These are phyloP conservation scores for Holothuria glaberrima DNA, from an alignment of 35 echinoderm and acorn worm species.

Conservation along the genomic window DNA sequence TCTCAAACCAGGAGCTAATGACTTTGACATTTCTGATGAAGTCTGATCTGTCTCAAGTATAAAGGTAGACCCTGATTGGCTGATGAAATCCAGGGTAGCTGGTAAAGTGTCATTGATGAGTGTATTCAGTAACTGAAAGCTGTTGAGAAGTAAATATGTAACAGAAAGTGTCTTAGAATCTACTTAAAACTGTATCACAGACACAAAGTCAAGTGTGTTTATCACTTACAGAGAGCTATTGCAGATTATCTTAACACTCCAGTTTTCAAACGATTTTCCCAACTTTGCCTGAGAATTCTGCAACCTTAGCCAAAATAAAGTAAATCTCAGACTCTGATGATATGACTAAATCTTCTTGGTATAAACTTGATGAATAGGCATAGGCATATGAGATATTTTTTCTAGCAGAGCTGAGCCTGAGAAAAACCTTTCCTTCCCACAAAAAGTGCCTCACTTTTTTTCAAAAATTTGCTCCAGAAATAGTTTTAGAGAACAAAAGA, in stretches of 20 bases:
- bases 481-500: no score
- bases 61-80: slow-evolving; percentile 59
- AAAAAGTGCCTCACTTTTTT: neutral
- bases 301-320: neutral
- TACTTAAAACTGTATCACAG: no score
- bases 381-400: neutral
- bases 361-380: neutral
- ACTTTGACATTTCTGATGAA: neutral
- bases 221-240: neutral
- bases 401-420: neutral
- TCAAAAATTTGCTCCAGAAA: no score
- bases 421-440: neutral
- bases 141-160: slow-evolving; percentile 28
- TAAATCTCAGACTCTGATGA: neutral
- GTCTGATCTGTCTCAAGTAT: slow-evolving; percentile 62
- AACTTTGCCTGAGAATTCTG: no score
- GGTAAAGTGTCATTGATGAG: slow-evolving; percentile 80
- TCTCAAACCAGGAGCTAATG: slow-evolving; percentile 51
- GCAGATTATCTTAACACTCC: no score
- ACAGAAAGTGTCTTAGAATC: no score
- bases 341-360: neutral
- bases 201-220: neutral
- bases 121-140: slow-evolving; percentile 75
- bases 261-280: no score
- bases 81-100: slow-evolving; percentile 76